phyloP scores from a whole-genome alignment of 2,888 invertebrate genomes.

The Oxycera nigricornis region DNA sequence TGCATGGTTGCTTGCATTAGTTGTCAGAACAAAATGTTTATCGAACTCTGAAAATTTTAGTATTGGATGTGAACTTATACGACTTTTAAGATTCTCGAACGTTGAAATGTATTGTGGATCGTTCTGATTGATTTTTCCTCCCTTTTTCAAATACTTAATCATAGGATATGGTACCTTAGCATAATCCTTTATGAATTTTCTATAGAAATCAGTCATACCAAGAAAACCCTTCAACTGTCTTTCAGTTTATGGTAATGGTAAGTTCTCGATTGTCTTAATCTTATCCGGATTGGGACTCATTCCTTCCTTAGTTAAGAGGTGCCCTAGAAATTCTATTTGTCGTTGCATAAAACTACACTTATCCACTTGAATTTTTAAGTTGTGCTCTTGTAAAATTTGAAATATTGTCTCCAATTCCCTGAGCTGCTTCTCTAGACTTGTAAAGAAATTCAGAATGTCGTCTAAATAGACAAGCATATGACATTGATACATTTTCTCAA shows the following conservation, averaged over 20 bases:
- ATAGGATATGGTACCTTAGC: conserved; percentile 44
- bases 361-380: conserved; percentile 41
- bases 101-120: conserved; percentile 44
- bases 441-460: conserved; percentile 26
- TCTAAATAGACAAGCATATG: conserved; percentile 40
- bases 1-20: no score
- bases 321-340: conserved; percentile 41
- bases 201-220: conserved; percentile 45
- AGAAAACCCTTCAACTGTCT: conserved; percentile 46
- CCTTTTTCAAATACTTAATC: conserved; percentile 46
- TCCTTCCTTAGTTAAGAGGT: conserved; percentile 32
- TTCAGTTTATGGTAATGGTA: conserved; percentile 41
- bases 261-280: conserved; percentile 26
- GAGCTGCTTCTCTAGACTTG: conserved; percentile 38
- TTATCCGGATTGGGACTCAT: conserved; percentile 40
- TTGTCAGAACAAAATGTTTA: neutral
- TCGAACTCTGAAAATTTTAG: conserved; percentile 40
- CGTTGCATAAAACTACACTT: conserved; percentile 41
- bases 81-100: conserved; percentile 44
- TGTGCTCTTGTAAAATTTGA: conserved; percentile 24
- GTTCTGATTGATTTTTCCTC: conserved; percentile 38
- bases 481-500: conserved; percentile 40
- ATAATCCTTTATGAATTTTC: conserved; percentile 42
- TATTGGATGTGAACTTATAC: conserved; percentile 36
- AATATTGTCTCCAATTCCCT: conserved; percentile 26